phyloP scores from a whole-genome alignment of 2,113 vertebrate genomes.

The Neogobius melanostomus region DNA sequence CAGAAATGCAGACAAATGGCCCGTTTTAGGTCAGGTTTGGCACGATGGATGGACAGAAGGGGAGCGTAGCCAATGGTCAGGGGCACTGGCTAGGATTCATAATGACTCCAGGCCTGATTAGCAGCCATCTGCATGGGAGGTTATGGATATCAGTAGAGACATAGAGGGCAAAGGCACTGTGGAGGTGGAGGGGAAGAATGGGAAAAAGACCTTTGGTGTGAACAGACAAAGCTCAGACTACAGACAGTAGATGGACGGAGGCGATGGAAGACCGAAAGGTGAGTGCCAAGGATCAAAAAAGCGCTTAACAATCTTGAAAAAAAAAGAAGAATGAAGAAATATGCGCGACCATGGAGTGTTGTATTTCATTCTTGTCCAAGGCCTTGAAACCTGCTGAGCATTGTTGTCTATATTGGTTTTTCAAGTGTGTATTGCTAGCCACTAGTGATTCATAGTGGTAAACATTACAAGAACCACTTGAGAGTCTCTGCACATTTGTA shows the following conservation, averaged over 20 bases:
- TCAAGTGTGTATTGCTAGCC: too few species aligned
- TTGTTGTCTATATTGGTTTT: too few species aligned
- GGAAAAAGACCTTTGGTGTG: conserved; percentile 70
- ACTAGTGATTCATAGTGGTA: too few species aligned
- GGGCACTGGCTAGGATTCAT: conserved; percentile 66
- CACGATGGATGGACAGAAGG: conserved; percentile 66
- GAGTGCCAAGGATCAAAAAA: not conserved
- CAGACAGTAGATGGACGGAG: conserved; percentile 54
- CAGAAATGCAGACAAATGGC: conserved; percentile 65
- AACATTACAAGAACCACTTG: too few species aligned
- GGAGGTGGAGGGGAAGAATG: conserved; percentile 42
- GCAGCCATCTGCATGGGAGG: conserved; percentile 65
- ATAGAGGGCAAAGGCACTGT: conserved; percentile 20
- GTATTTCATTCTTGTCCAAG: too few species aligned
- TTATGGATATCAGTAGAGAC: conserved; percentile 58
- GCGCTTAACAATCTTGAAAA: too few species aligned
- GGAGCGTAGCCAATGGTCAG: conserved; percentile 53
- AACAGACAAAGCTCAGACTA: conserved; percentile 59
- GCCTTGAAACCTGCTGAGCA: too few species aligned
- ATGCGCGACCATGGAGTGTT: too few species aligned
- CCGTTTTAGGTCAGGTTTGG: conserved; percentile 57
- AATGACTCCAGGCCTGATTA: conserved; percentile 71
- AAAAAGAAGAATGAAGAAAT: too few species aligned
- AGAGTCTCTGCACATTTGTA: too few species aligned
- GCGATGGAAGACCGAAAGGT: conserved; percentile 37